Percentiles rank a stretch among this genome's conserved stretches.
phyloP scores from a whole-genome alignment of 2,888 invertebrate genomes.

The Dasypogon diadema region DNA sequence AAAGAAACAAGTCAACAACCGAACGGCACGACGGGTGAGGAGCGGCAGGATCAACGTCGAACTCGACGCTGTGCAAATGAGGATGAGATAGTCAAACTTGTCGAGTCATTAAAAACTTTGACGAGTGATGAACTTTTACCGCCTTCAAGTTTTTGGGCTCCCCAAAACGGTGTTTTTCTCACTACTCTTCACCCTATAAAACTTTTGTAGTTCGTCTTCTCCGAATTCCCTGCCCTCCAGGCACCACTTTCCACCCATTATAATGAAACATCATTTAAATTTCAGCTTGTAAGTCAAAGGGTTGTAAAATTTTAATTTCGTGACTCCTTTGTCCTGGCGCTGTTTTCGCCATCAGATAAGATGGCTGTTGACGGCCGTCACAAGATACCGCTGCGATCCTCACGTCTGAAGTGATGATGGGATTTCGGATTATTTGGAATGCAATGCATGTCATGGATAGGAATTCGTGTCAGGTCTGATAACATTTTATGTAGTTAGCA shows the following conservation, averaged over 20 bases:
- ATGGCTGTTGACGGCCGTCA: not conserved
- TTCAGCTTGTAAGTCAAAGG: slow-evolving; percentile 12
- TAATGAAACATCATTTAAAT: slow-evolving; percentile 43
- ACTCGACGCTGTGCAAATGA: not conserved
- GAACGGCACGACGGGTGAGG: not conserved
- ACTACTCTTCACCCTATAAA: slow-evolving; percentile 1
- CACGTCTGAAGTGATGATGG: not conserved
- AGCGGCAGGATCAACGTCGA: not conserved
- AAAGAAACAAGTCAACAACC: not conserved
- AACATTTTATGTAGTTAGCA: slow-evolving; percentile 12
- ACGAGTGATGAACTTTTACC: slow-evolving; percentile 52
- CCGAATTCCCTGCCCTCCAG: not conserved
- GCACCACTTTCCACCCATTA: not conserved
- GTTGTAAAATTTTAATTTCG: slow-evolving; percentile 47
- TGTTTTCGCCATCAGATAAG: not conserved
- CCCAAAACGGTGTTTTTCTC: slow-evolving; percentile 30
- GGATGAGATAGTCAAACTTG: slow-evolving; percentile 49
- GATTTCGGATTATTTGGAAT: slow-evolving; percentile 7
- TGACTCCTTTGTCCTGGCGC: not conserved
- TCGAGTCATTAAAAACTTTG: slow-evolving; percentile 54
- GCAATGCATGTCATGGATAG: slow-evolving; percentile 13
- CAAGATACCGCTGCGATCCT: too few species aligned
- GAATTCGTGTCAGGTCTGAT: slow-evolving; percentile 5
- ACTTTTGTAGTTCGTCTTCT: not conserved
- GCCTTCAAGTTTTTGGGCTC: slow-evolving; percentile 43